A percentile compares a stretch with the other conserved stretches of the same genome.
These are phyloP conservation scores for Epinephelus awoara DNA, from an alignment of 2,797 vertebrate species.

Conservation along the genomic window DNA sequence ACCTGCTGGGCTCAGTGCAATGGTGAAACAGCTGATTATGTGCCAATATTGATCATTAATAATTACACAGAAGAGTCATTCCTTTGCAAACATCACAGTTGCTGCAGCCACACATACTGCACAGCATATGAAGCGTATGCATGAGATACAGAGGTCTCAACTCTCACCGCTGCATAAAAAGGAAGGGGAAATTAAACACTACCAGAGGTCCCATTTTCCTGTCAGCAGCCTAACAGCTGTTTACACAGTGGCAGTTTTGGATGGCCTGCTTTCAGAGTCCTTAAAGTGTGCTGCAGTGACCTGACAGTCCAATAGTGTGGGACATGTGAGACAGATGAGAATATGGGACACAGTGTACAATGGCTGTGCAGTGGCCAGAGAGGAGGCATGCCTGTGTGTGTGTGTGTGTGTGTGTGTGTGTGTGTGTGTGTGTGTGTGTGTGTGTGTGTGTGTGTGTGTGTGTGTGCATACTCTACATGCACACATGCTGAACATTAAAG, in stretches of 20 bases:
- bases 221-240: conserved; percentile 43
- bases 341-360: conserved; percentile 65
- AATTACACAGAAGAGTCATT: conserved; percentile 17
- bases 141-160: conserved; percentile 11
- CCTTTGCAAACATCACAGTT: neutral
- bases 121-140: conserved; percentile 4
- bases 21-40: neutral
- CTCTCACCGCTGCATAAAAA: conserved; percentile 27
- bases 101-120: conserved; percentile 1
- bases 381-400: conserved; percentile 9
- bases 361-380: conserved; percentile 51
- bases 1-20: neutral
- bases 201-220: conserved; percentile 42
- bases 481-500: neutral
- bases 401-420: too few relatives aligned
- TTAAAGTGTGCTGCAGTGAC: conserved; percentile 55
- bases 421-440: conserved; percentile 6
- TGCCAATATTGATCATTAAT: neutral
- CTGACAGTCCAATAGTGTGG: conserved; percentile 59
- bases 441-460: neutral
- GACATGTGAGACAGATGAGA: conserved; percentile 57
- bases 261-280: conserved; percentile 65
- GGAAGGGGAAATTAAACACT: conserved; percentile 43
- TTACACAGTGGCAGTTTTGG: conserved; percentile 45
- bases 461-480: neutral